A percentile compares a stretch with the other conserved stretches of the same genome.
phyloP scores from a whole-genome alignment of 2,797 vertebrate species.

The Streptopelia turtur region DNA sequence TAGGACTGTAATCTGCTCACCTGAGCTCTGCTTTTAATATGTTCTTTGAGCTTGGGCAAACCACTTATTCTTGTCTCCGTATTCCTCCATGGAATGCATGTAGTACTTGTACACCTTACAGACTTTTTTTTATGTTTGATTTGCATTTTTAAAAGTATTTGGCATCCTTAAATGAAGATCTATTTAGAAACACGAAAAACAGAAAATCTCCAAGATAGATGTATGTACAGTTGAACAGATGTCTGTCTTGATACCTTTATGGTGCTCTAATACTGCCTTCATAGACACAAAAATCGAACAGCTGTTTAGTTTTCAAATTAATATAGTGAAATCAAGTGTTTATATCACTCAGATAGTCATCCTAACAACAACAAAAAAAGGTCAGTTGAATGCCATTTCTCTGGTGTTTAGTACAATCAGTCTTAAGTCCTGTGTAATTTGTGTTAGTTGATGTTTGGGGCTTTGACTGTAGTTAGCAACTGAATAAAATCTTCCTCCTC shows the following conservation, averaged over 20 bases:
- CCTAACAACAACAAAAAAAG: neutral
- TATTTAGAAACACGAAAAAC: conserved; percentile 5
- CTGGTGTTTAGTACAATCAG: neutral
- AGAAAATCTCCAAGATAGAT: neutral
- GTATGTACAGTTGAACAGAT: conserved; percentile 8
- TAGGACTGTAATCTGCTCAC: neutral
- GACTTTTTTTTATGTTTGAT: neutral
- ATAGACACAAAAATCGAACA: conserved; percentile 18
- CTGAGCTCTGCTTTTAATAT: neutral
- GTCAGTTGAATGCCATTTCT: neutral
- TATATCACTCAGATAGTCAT: neutral
- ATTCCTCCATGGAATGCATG: neutral
- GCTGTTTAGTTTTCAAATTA: conserved; percentile 5
- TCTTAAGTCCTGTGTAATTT: neutral
- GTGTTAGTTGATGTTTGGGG: neutral
- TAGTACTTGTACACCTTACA: neutral
- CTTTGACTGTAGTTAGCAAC: neutral
- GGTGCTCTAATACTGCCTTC: neutral
- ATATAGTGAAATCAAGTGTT: neutral
- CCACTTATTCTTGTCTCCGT: neutral
- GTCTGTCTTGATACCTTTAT: conserved; percentile 21
- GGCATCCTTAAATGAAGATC: conserved; percentile 21
- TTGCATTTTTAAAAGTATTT: neutral
- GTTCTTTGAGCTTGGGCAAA: neutral
- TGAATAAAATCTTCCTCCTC: neutral